These are phyloP conservation scores for Agriotes lineatus DNA, from an alignment of 2,888 invertebrate species.

Conservation along the genomic window DNA sequence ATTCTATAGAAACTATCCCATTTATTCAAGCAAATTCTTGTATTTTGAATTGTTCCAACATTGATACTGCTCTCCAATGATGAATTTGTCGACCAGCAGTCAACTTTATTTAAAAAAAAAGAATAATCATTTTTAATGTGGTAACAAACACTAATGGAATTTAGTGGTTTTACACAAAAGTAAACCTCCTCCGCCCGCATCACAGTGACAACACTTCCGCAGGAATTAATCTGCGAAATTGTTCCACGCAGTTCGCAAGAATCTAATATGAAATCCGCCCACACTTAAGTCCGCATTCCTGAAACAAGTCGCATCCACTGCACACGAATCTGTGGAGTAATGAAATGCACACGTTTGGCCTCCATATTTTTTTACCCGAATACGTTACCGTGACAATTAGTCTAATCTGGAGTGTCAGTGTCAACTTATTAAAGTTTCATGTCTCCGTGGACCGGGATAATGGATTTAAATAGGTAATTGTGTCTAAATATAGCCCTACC, in stretches of 20 bases:
- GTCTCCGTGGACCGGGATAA: conserved; percentile 38
- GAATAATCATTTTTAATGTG: too few relatives aligned
- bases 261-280: not conserved
- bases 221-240: too few relatives aligned
- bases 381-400: conserved; percentile 40
- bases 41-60: too few relatives aligned
- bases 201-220: conserved; percentile 6
- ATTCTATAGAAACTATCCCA: too few relatives aligned
- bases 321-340: conserved; percentile 20
- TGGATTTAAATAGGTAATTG: conserved; percentile 44
- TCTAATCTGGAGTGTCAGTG: conserved; percentile 34
- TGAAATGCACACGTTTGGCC: conserved; percentile 26
- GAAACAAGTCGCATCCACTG: not conserved
- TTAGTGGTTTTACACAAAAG: too few relatives aligned
- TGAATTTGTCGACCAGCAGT: too few relatives aligned
- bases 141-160: too few relatives aligned
- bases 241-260: too few relatives aligned
- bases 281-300: conserved; percentile 7
- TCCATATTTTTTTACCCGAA: conserved; percentile 33
- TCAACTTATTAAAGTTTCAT: conserved; percentile 37
- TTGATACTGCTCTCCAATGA: too few relatives aligned
- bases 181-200: too few relatives aligned
- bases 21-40: too few relatives aligned
- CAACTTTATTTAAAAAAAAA: too few relatives aligned
- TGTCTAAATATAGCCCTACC: conserved; percentile 35